phyloP scores from a whole-genome alignment of 2,888 invertebrate genomes.

The Tenthredo scrophulariae region DNA sequence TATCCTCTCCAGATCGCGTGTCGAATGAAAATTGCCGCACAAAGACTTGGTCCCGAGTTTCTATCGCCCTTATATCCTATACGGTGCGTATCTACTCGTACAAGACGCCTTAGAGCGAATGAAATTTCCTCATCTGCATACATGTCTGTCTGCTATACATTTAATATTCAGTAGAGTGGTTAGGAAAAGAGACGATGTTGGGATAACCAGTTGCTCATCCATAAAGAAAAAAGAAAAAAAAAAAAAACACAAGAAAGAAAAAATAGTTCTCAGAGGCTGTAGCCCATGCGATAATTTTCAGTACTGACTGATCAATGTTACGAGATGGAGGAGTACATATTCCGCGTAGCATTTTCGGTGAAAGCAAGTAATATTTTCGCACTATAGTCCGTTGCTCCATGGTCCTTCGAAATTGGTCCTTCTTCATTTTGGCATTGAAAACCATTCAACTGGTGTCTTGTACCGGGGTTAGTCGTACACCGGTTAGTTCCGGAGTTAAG shows the following conservation, averaged over 20 bases:
- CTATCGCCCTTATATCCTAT: background rate
- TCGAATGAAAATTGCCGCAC: slow-evolving; percentile 44
- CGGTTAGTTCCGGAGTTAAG: slow-evolving; percentile 29
- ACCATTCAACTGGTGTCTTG: slow-evolving; percentile 39
- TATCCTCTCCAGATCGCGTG: slow-evolving; percentile 31
- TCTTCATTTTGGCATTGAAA: background rate
- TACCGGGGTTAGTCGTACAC: slow-evolving; percentile 15
- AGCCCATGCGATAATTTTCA: too few relatives aligned
- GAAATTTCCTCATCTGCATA: slow-evolving; percentile 20
- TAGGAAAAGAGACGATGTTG: background rate
- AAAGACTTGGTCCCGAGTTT: background rate
- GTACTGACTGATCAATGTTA: too few relatives aligned
- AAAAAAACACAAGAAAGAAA: too few relatives aligned
- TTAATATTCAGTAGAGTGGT: too few relatives aligned
- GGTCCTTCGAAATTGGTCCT: background rate
- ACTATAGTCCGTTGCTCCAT: background rate
- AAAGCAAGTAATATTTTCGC: background rate
- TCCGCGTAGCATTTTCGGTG: background rate
- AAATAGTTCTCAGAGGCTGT: too few relatives aligned
- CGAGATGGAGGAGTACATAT: background rate
- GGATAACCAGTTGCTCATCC: background rate
- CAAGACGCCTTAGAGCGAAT: background rate
- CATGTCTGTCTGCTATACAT: background rate
- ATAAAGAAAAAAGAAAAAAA: too few relatives aligned
- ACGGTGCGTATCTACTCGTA: background rate